Percentiles rank a stretch among this genome's conserved stretches.
These are phyloP conservation scores for Ecdyonurus torrentis DNA, from an alignment of 2,888 invertebrate genomes.

Conservation along the genomic window DNA sequence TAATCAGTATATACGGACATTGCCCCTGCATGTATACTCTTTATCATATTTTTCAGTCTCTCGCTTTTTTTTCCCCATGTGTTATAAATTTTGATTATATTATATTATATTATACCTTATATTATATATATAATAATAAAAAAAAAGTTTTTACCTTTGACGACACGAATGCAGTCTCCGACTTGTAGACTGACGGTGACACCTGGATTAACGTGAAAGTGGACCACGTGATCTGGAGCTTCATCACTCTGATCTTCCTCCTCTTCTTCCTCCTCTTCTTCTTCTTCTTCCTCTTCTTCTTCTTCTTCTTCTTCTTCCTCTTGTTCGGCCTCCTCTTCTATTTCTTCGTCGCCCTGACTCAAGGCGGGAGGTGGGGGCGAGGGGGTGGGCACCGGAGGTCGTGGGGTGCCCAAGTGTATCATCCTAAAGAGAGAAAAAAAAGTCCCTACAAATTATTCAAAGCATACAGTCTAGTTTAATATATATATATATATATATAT, in stretches of 20 bases:
- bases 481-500: too few relatives aligned
- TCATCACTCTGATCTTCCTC: neutral
- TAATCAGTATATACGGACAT: too few relatives aligned
- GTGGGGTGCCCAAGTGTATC: neutral
- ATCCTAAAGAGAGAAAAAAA: neutral
- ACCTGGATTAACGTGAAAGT: conserved; percentile 60
- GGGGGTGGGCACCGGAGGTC: neutral
- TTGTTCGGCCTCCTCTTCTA: neutral
- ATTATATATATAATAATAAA: neutral
- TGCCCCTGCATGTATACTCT: too few relatives aligned
- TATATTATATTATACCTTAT: too few relatives aligned
- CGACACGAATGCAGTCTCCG: conserved; percentile 55
- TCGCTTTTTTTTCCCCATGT: too few relatives aligned
- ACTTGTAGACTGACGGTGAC: conserved; percentile 58
- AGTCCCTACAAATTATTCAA: too few relatives aligned
- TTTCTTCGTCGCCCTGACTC: neutral
- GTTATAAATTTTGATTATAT: too few relatives aligned
- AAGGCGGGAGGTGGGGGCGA: neutral
- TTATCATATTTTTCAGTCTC: too few relatives aligned
- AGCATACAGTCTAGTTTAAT: too few relatives aligned
- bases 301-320: neutral
- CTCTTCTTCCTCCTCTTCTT: too few relatives aligned
- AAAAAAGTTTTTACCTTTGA: conserved; percentile 43
- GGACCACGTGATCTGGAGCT: conserved; percentile 41
- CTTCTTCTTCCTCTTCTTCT: neutral